phyloP scores from a whole-genome alignment of 53 echinoderm and acorn worm genomes.

The Holothuria leucospilota region DNA sequence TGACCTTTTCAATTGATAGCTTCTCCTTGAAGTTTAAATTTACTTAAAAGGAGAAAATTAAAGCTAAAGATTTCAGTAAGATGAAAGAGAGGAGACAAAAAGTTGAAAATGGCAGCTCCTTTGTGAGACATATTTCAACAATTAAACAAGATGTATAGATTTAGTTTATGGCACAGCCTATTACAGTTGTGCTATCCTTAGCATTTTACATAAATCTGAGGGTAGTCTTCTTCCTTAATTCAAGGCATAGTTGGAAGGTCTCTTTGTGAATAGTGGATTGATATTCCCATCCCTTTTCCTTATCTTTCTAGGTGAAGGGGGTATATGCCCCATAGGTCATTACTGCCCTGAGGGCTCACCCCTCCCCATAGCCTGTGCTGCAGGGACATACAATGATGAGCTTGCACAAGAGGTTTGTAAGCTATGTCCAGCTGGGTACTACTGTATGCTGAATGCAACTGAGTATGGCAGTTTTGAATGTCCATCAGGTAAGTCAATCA shows the following conservation, averaged over 20 bases:
- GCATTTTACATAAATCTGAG: too few relatives aligned
- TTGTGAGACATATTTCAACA: too few relatives aligned
- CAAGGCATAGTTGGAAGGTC: background rate
- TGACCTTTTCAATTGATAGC: too few relatives aligned
- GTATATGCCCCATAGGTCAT: conserved; percentile 93
- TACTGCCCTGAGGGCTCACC: conserved; percentile 87
- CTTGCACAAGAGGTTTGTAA: conserved; percentile 72
- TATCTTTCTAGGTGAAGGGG: conserved; percentile 71
- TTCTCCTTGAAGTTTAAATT: too few relatives aligned
- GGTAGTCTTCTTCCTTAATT: background rate
- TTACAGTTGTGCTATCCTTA: too few relatives aligned
- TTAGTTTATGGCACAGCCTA: too few relatives aligned
- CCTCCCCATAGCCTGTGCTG: conserved; percentile 76
- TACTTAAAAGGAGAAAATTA: too few relatives aligned
- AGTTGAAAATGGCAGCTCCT: too few relatives aligned
- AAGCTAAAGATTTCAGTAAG: too few relatives aligned
- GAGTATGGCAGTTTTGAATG: conserved; percentile 78
- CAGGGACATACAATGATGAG: conserved; percentile 85
- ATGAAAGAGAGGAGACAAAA: too few relatives aligned
- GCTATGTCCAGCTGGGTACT: conserved; percentile 85
- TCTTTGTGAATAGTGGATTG: background rate
- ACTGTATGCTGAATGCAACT: conserved; percentile 88
- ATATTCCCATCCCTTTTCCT: background rate
- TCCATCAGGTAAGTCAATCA: conserved; percentile 73
- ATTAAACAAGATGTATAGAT: too few relatives aligned